phyloP scores from a whole-genome alignment of 2,797 vertebrate species.

The Diplodus sargus region DNA sequence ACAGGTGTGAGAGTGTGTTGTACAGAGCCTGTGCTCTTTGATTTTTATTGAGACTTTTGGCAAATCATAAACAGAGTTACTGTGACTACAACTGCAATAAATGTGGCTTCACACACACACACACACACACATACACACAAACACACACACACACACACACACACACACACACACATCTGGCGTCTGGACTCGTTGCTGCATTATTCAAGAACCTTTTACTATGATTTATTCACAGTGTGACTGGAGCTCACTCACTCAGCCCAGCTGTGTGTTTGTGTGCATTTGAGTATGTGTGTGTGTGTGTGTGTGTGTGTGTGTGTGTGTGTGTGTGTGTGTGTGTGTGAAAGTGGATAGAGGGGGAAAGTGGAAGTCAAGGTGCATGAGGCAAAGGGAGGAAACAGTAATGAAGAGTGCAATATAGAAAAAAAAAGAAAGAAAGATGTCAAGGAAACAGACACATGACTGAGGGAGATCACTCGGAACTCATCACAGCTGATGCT shows the following conservation, averaged over 20 bases:
- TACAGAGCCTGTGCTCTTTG: background rate
- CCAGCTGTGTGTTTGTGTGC: slow-evolving; percentile 34
- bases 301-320: slow-evolving; percentile 3
- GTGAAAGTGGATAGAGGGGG: background rate
- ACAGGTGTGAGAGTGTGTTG: slow-evolving; percentile 32
- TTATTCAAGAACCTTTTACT: slow-evolving; percentile 79
- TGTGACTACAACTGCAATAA: slow-evolving; percentile 41
- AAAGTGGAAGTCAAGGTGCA: slow-evolving; percentile 48
- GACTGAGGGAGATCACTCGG: background rate
- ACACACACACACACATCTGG: slow-evolving; percentile 60
- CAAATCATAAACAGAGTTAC: slow-evolving; percentile 49
- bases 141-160: slow-evolving; percentile 38
- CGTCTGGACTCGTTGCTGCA: slow-evolving; percentile 70
- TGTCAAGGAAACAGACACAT: slow-evolving; percentile 16
- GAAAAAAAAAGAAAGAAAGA: slow-evolving; percentile 17
- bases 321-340: background rate
- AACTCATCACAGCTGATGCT: background rate
- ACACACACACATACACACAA: slow-evolving; percentile 45
- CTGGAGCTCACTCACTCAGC: slow-evolving; percentile 61
- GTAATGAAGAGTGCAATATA: slow-evolving; percentile 2
- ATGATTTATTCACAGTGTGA: slow-evolving; percentile 78
- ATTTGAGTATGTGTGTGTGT: slow-evolving; percentile 18
- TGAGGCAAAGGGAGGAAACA: slow-evolving; percentile 37
- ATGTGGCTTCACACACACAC: slow-evolving; percentile 21
- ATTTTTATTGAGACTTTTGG: slow-evolving; percentile 37